Base-by-base conservation (phyloP, 1,140 invertebrate genomes). In the Drosophila rufa region DNA sequence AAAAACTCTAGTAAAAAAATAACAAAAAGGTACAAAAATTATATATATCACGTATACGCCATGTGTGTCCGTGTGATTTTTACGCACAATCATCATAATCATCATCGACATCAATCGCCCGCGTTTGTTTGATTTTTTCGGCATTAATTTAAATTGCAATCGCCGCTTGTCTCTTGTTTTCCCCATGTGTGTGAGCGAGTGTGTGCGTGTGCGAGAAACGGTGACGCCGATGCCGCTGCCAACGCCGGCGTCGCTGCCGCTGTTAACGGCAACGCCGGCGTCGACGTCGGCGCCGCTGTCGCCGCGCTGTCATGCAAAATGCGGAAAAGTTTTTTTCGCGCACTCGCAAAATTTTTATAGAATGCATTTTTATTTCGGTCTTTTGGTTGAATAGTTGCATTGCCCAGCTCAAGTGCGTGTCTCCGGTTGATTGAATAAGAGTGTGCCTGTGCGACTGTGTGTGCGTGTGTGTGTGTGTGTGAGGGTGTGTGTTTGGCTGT, bases 361-460 rank as follows among this genome's bases (percentile, higher is more conserved):
- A 87, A 87, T 87, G 84, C 84, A 87, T 87, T 87, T 87, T 87
- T 87, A 87, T 87, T 87, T 87, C 85, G 84, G 84, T 87, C 84
- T 87, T 87, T 87, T 87, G 84, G 84, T 87, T 87, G 84, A 87
- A 87, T 87, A 87, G 84, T 87, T 87, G 84, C 84, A 87, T 83
- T 84, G 84, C 80, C 77, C 80, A 64, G 76, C 76, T 79, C 75
- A 78, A 69, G 75, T 78, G 75, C 75, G 75, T 78, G 75, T 57
- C 61, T 57, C 59, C 67, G 75, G 65, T 62, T 82, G 80, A 58
- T 71, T 79, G 79, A 57, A 59, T 80, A n/a, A 56, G 53, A 38
- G 36, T 42, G 27, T 71, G 47, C 67, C 46, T 69, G 53, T 57
- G 69, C 42, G 55, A 45, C 38, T 61, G 42, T 50, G 50, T 30